Conservation (phyloP, 2,797 vertebrate genomes). For the Serranus cabrilla region DNA sequence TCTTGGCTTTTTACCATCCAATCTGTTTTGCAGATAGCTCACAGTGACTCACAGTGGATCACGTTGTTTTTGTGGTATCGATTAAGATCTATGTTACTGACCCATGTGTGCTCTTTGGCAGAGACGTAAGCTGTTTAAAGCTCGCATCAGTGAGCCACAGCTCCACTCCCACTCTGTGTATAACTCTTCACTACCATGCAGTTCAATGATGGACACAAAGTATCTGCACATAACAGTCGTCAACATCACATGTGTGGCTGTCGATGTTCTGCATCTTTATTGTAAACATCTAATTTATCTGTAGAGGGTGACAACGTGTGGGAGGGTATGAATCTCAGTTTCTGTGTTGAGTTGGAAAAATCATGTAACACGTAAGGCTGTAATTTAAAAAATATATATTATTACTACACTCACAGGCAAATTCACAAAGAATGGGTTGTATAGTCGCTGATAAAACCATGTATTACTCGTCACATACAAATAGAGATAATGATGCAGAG, state of each 20-base stretch:
- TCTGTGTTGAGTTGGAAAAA: not conserved
- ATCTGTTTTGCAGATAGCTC: slow-evolving; percentile 11
- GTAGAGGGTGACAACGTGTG: not conserved
- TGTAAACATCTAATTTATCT: slow-evolving; percentile 4
- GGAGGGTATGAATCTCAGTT: not conserved
- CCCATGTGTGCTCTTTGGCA: slow-evolving; percentile 18
- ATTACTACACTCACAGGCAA: not conserved
- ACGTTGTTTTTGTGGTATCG: slow-evolving; percentile 39
- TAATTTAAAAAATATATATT: not conserved
- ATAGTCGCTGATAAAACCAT: too few relatives aligned
- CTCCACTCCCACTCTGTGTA: slow-evolving; percentile 26
- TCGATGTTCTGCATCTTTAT: not conserved
- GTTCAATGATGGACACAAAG: too few relatives aligned
- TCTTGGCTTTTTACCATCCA: not conserved
- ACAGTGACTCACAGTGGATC: slow-evolving; percentile 45
- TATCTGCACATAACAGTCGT: too few relatives aligned
- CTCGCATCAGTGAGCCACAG: not conserved
- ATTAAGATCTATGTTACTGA: slow-evolving; percentile 45
- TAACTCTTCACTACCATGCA: not conserved
- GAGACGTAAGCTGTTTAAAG: slow-evolving; percentile 33
- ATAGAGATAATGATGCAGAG: too few relatives aligned
- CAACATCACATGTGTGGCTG: too few relatives aligned
- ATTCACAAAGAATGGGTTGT: too few relatives aligned
- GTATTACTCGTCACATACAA: too few relatives aligned
- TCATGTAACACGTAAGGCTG: not conserved